Percentiles rank a stretch among this genome's conserved stretches.
Conservation (phyloP, 2,888 invertebrate species). For the Isotomurus palustris region DNA sequence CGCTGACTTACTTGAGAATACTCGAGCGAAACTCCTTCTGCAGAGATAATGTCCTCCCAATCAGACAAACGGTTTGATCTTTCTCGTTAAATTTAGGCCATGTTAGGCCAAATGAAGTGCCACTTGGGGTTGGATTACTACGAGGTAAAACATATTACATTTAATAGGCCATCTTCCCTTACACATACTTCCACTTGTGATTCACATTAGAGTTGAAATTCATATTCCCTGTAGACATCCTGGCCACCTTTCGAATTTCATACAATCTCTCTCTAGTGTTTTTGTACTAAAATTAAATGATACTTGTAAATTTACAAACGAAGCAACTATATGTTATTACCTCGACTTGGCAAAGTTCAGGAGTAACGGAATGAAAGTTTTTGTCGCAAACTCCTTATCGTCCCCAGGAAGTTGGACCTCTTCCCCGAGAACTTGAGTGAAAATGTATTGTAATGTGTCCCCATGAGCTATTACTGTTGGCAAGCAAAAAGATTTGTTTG, state of each 20-base stretch:
- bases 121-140: slow-evolving; percentile 40
- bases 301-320: no score
- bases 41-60: slow-evolving; percentile 38
- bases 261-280: no score
- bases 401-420: slow-evolving; percentile 38
- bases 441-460: slow-evolving; percentile 47
- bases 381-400: slow-evolving; percentile 45
- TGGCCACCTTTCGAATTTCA: no score
- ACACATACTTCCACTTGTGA: no score
- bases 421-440: slow-evolving; percentile 45
- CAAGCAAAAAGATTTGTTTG: no score
- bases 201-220: no score
- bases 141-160: no score
- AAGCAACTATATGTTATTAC: slow-evolving; percentile 26
- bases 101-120: slow-evolving; percentile 31
- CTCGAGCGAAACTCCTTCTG: slow-evolving; percentile 40
- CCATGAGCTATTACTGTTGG: slow-evolving; percentile 47
- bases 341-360: slow-evolving; percentile 46
- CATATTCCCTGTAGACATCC: no score
- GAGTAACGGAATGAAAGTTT: slow-evolving; percentile 45
- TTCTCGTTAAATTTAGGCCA: slow-evolving; percentile 43
- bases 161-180: no score
- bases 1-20: slow-evolving; percentile 42
- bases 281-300: no score
- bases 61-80: slow-evolving; percentile 38